Conservation (phyloP, 2,888 invertebrate species). For the Mythimna albipuncta region DNA sequence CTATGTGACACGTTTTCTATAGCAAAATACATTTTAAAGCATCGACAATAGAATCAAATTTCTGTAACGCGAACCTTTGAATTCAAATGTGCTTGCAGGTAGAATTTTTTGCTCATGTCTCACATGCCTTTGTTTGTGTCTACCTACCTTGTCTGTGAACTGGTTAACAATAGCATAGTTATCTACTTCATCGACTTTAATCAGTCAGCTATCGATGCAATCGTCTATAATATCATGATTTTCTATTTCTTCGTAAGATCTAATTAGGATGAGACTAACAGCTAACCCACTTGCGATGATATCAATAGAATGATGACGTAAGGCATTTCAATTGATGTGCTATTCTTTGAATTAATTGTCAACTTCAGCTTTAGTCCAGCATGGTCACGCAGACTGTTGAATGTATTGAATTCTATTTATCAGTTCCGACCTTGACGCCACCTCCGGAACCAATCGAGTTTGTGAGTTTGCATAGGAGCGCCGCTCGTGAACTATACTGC, state of each 20-base stretch:
- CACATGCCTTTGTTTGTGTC: conserved; percentile 75
- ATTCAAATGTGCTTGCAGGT: conserved; percentile 73
- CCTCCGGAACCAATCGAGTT: conserved; percentile 81
- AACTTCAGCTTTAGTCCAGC: conserved; percentile 69
- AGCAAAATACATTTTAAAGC: conserved; percentile 68
- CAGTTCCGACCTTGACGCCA: conserved; percentile 80
- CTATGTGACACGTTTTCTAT: conserved; percentile 56
- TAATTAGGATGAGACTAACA: conserved; percentile 57
- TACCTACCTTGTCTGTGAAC: conserved; percentile 70
- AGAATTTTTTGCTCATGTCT: conserved; percentile 77
- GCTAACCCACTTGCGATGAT: conserved; percentile 53
- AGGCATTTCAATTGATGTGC: conserved; percentile 63
- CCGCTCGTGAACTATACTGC: conserved; percentile 68
- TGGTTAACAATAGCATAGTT: conserved; percentile 68
- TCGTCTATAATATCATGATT: conserved; percentile 50
- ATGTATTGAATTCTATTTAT: conserved; percentile 81
- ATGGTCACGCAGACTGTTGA: conserved; percentile 74
- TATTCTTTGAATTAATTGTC: conserved; percentile 76
- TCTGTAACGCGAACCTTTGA: conserved; percentile 60
- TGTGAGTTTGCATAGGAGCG: conserved; percentile 76
- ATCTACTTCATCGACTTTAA: conserved; percentile 63
- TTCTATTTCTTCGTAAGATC: conserved; percentile 54
- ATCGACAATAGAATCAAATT: conserved; percentile 66
- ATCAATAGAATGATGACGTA: conserved; percentile 62
- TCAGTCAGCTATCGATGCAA: conserved; percentile 61